Percentiles rank a stretch among this genome's conserved stretches.
Evolutionary conservation across 2,113 vertebrate genomes (phyloP).

Genomic region (Colossoma macropomum): DNA sequence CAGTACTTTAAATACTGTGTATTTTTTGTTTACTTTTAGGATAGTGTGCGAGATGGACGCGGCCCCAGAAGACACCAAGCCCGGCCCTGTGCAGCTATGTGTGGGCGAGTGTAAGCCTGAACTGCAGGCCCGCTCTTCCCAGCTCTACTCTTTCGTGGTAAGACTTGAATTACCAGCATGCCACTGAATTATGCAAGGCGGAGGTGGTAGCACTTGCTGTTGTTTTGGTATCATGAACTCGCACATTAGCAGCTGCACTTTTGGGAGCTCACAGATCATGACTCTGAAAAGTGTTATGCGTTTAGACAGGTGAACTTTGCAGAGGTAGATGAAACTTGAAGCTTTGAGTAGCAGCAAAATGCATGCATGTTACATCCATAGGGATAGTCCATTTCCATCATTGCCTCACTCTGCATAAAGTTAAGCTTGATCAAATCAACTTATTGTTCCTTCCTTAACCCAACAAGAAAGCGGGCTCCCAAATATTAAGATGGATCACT

Average conservation of each 20-base stretch:
- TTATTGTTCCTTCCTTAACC: neutral
- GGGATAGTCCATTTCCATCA: neutral
- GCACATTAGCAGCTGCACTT: conserved; percentile 28
- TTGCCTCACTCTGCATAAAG: neutral
- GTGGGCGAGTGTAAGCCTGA: conserved; percentile 94
- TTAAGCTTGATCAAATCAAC: neutral
- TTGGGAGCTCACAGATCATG: conserved; percentile 32
- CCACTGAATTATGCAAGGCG: conserved; percentile 38
- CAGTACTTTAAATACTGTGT: neutral
- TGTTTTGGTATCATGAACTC: conserved; percentile 42
- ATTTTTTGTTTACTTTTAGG: conserved; percentile 69
- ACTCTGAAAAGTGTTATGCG: neutral
- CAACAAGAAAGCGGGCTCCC: neutral
- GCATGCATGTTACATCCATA: neutral
- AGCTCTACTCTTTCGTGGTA: conserved; percentile 95
- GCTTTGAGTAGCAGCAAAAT: neutral
- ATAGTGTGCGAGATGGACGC: conserved; percentile 97
- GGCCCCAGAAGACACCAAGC: conserved; percentile 77
- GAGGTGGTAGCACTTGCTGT: neutral
- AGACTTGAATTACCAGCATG: conserved; percentile 57
- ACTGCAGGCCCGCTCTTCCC: conserved; percentile 87
- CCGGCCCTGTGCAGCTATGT: conserved; percentile 91
- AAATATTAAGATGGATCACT: neutral
- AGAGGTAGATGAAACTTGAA: neutral
- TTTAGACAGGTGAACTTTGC: conserved; percentile 31